Evolutionary conservation across 1,140 invertebrate species (phyloP), one percentile per base, ranked within the genome.

Genomic region (Trachymyrmex septentrionalis): DNA sequence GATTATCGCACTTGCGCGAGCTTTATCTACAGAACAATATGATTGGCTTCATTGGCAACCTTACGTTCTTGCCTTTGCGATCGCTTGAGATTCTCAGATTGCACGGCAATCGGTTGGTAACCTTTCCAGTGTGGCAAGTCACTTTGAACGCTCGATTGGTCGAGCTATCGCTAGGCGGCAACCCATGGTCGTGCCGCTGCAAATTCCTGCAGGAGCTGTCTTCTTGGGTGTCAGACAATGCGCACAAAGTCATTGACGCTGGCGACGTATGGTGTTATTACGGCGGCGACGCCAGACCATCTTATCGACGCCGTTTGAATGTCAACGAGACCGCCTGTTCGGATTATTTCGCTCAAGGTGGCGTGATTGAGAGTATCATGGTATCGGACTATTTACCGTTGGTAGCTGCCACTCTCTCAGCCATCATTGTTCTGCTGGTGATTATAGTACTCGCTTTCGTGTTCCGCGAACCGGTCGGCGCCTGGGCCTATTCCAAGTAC

Each of bases 111-210:
- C 96, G 96, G 50, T 93, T 99, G 73, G 96, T 97, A 12, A 97
- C 97, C 24, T 98, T 98, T 94, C 96, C 98, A 61, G 97, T 99
- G 14, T 99, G 98, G 98, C 97, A 97, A 91, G 96, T 98, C 66
- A 97, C 96, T 50, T 95, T 97, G 53, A 98, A 98, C 93, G 95
- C 96, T 10, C 96, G 96, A 57, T 94, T 99, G 78, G 96, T 96
- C 57, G 96, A 97, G 86, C 93, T 99, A 16, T 97, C 96, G 1
- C 95, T 99, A 10, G 97, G 97, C 0, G 96, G 97, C 75, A 99
- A 99, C 93, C 96, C 96, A 3, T 99, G 98, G 98, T 98, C 97
- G 44, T 99, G 98, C 92, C 97, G 98, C 69, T 99, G 98, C 95
- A 97, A 98, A 92, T 99, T 98, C 94, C 95, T 99, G 64, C 98